phyloP scores from a whole-genome alignment of 1,140 invertebrate genomes.

The Augochlora pura region DNA sequence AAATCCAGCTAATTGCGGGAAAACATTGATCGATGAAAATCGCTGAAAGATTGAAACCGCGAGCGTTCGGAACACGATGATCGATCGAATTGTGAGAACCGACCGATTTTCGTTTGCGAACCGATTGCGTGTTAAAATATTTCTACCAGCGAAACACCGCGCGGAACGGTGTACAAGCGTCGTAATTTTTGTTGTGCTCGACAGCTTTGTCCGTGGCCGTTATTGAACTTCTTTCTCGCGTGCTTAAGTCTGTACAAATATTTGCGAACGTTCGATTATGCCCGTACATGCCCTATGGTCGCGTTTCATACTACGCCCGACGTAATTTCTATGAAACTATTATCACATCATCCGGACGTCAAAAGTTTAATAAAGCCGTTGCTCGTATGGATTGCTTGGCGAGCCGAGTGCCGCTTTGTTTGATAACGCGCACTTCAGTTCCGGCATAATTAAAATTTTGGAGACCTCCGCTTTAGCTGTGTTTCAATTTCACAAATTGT shows the following conservation, averaged over 20 bases:
- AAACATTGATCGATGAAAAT: not conserved
- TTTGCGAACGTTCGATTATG: conserved; percentile 32
- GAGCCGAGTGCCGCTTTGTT: not conserved
- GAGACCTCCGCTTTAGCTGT: not conserved
- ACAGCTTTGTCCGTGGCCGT: not conserved
- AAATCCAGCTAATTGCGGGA: too few species aligned
- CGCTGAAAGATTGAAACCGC: not conserved
- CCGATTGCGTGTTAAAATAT: not conserved
- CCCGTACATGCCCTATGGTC: not conserved
- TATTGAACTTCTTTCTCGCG: conserved; percentile 17
- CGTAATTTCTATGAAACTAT: conserved; percentile 36
- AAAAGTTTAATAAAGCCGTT: conserved; percentile 27
- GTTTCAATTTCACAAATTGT: not conserved
- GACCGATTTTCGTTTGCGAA: not conserved
- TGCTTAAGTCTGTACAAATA: conserved; percentile 33
- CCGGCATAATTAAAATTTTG: not conserved
- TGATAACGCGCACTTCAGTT: not conserved
- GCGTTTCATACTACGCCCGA: not conserved
- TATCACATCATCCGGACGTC: conserved; percentile 23
- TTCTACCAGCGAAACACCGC: not conserved
- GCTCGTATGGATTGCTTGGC: not conserved
- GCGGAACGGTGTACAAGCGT: not conserved
- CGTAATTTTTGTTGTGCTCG: conserved; percentile 16
- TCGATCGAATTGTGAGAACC: too few species aligned
- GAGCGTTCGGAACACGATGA: not conserved